Evolutionary conservation across 1,140 invertebrate genomes (phyloP).

Genomic region (Teleopsis dalmanni): DNA sequence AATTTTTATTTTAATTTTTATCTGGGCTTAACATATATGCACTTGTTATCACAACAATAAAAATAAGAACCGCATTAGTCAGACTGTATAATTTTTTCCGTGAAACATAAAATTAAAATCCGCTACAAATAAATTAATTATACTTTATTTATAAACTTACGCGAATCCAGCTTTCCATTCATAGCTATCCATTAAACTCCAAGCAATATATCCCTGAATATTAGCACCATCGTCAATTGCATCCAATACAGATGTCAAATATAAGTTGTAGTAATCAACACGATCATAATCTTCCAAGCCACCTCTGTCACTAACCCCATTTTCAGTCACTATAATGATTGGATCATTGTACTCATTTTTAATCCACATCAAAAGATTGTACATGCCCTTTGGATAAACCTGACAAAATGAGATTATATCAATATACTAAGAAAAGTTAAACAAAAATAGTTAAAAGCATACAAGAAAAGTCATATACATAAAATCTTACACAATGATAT

Average conservation of each 20-base stretch:
- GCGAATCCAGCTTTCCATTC: constrained; percentile 63
- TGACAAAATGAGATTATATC: constrained; percentile 16
- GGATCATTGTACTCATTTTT: constrained; percentile 59
- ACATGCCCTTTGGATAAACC: constrained; percentile 61
- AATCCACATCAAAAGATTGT: constrained; percentile 61
- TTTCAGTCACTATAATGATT: constrained; percentile 66
- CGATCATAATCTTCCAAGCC: constrained; percentile 48
- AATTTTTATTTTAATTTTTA: no score
- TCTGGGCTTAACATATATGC: no score
- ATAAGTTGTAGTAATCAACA: constrained; percentile 53
- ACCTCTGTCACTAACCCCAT: constrained; percentile 50
- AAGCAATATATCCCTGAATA: constrained; percentile 62
- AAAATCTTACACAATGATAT: no score
- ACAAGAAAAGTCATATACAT: no score
- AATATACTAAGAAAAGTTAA: no score
- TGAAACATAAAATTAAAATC: no score
- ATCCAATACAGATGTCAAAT: constrained; percentile 56
- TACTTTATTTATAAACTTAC: constrained; percentile 35
- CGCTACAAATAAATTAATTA: neutral
- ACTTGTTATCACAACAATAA: no score
- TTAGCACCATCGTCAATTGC: constrained; percentile 61
- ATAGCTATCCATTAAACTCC: constrained; percentile 72
- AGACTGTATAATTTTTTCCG: no score
- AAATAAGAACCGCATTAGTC: no score
- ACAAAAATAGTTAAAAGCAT: no score